Evolutionary conservation across 1,140 invertebrate genomes (phyloP), one percentile per base, ranked within the genome.

Genomic region (Drosophila bocki): DNA sequence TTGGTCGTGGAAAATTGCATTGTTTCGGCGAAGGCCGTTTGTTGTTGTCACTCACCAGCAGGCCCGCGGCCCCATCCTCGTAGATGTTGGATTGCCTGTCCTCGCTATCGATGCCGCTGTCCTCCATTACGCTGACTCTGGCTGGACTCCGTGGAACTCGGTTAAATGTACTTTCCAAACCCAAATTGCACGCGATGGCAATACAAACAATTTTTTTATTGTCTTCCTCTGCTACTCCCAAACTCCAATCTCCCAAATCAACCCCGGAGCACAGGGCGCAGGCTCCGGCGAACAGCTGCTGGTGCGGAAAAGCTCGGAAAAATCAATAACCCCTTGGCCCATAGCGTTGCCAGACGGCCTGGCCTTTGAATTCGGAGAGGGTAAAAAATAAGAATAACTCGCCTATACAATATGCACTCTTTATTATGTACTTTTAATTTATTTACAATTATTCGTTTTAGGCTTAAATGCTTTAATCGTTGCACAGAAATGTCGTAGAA

Each of bases 41-140:
- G 26, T 60, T 45, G 67, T 39, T 70, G 22, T 15, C 19, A 72
- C 81, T 88, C 58, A 88, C 85, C 85, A 88, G 68, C 48, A 88
- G 54, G 17, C 85, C 85, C 1, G 85, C 85, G 15, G 84, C 85
- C 11, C 84, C 84, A 56, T 92, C 91, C 57, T 92, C 91, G 42
- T 62, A 85, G 7, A 78, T 82, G 54, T 80, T 92, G 41, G 91
- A 92, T 56, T 88, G 87, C 63, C 83, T 91, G 42, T 93, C 92
- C 57, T 92, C 92, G 64, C 92, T 93, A 15, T 93, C 92, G 17
- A 93, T 92, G 61, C 92, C 92, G 54, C 91, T 92, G 29, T 93
- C 92, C 59, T 93, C 92, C 90, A 93, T 91, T 29, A 48, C 44
- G 9, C 5, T 15, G 42, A 7, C 22, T 4, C 15, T 50, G 15